Conservation (phyloP, 2,797 vertebrate genomes). For the Betta splendens region DNA sequence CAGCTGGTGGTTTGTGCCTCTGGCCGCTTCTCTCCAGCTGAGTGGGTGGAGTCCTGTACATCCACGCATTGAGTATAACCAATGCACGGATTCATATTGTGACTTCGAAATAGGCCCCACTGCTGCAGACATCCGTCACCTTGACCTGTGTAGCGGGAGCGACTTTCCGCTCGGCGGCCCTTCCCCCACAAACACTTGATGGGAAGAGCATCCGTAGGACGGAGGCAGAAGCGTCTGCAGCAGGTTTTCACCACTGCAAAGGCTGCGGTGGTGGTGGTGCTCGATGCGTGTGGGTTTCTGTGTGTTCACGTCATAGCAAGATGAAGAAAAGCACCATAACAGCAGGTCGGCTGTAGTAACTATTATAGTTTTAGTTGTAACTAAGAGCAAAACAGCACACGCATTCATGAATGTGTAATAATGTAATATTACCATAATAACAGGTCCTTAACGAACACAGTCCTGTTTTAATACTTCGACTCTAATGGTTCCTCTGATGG, state of each 20-base stretch:
- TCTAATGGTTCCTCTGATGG: too few relatives aligned
- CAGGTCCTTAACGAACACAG: too few relatives aligned
- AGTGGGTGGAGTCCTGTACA: too few relatives aligned
- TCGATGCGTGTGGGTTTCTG: slow-evolving; percentile 32
- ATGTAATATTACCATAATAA: too few relatives aligned
- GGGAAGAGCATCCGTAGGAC: slow-evolving; percentile 26
- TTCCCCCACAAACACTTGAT: slow-evolving; percentile 10
- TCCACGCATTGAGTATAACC: too few relatives aligned
- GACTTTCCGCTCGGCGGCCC: slow-evolving; percentile 31
- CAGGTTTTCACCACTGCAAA: slow-evolving; percentile 41
- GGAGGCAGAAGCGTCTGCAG: slow-evolving; percentile 41
- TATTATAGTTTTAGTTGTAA: too few relatives aligned
- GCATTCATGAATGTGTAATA: too few relatives aligned
- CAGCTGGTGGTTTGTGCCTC: background rate
- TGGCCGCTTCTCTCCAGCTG: background rate
- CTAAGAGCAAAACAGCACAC: too few relatives aligned
- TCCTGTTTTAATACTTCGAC: too few relatives aligned
- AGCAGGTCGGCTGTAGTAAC: too few relatives aligned
- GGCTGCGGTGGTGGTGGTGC: slow-evolving; percentile 15
- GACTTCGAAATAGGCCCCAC: background rate
- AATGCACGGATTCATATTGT: background rate
- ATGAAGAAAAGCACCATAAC: background rate
- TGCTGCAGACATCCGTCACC: slow-evolving; percentile 7
- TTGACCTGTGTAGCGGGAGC: slow-evolving; percentile 41
- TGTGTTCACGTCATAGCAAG: background rate